A percentile compares a stretch with the other conserved stretches of the same genome.
Conservation (phyloP, 2,113 vertebrate species). For the Suricata suricatta region DNA sequence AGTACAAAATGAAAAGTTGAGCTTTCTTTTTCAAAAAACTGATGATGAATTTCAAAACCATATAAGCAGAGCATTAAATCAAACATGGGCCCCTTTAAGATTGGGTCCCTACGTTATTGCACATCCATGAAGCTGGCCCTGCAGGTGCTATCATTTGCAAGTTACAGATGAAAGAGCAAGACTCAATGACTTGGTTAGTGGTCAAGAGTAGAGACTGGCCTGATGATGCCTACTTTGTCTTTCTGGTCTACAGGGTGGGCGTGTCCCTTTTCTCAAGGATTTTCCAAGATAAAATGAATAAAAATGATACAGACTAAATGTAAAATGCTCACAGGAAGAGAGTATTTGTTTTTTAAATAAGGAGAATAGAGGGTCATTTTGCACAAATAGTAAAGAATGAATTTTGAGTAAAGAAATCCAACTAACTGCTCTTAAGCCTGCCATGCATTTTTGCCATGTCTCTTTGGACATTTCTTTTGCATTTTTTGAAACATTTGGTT, state of each 20-base stretch:
- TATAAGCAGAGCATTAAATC: neutral
- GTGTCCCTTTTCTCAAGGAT: neutral
- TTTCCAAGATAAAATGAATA: slow-evolving; percentile 10
- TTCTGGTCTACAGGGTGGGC: neutral
- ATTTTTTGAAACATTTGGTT: slow-evolving; percentile 12
- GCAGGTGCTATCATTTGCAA: neutral
- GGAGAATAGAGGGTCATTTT: neutral
- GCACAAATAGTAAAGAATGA: neutral
- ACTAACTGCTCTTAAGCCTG: neutral
- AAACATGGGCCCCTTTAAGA: neutral
- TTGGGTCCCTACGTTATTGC: neutral
- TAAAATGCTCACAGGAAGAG: neutral
- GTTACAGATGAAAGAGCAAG: neutral
- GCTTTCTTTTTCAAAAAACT: neutral
- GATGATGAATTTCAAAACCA: neutral
- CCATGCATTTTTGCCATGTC: neutral
- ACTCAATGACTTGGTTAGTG: neutral
- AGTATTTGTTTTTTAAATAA: neutral
- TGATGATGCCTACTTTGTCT: neutral
- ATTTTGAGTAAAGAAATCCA: neutral
- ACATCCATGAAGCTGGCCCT: neutral
- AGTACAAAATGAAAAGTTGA: neutral
- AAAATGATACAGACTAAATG: neutral
- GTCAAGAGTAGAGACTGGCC: neutral
- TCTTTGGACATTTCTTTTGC: neutral